Evolutionary conservation across 1,140 invertebrate species (phyloP).

Genomic region (Drosophila yakuba): DNA sequence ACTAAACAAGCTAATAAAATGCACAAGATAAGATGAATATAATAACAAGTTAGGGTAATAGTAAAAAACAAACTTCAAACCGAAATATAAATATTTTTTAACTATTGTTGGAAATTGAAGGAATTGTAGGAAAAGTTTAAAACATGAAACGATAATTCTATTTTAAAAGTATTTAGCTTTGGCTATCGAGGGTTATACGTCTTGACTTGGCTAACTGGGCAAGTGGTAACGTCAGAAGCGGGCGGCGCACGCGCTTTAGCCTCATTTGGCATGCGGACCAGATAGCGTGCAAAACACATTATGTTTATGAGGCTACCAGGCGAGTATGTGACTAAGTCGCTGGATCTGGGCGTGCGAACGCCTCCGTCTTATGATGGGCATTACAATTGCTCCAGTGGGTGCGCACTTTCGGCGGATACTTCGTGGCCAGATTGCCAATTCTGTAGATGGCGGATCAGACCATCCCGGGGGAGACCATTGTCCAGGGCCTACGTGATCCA

Average conservation of each 20-base stretch:
- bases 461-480: constrained; percentile 23
- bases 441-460: not conserved
- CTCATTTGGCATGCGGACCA: constrained; percentile 59
- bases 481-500: constrained; percentile 50
- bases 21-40: not conserved
- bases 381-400: constrained; percentile 42
- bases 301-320: constrained; percentile 40
- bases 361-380: constrained; percentile 46
- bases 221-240: constrained; percentile 47
- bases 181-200: constrained; percentile 22
- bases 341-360: constrained; percentile 63
- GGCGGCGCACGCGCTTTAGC: constrained; percentile 60
- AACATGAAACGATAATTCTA: too few species aligned
- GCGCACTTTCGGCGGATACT: constrained; percentile 6
- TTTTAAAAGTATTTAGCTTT: too few species aligned
- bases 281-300: constrained; percentile 32
- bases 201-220: not conserved
- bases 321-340: constrained; percentile 45
- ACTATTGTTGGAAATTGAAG: too few species aligned
- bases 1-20: not conserved
- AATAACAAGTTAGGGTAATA: too few species aligned
- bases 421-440: constrained; percentile 49
- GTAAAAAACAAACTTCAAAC: too few species aligned
- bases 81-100: too few species aligned
- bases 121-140: too few species aligned